Evolutionary conservation across 2,113 vertebrate species (phyloP), one percentile per base, ranked within the genome.

Genomic region (Poeciliopsis prolifica): DNA sequence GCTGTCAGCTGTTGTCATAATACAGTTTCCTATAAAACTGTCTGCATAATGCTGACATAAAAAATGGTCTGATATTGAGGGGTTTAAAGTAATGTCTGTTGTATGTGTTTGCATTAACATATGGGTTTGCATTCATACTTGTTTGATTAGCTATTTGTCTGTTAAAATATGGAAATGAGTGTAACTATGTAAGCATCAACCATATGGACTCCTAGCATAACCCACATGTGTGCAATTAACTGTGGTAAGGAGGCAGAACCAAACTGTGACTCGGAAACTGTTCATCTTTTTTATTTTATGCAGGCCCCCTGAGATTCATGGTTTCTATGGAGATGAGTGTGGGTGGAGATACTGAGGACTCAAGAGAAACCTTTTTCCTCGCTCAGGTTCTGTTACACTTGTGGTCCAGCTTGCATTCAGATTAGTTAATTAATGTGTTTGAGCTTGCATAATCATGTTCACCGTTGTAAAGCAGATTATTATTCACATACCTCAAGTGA

Each of bases 311-410:
- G 69, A 81, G 75, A 75, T 64, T 31, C n/a, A 37, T 74, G 40
- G 87, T 90, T 90, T 80, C 87, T 75, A 90, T 92, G 88, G 89
- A 77, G 75, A 92, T 80, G 31, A 64, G 33, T 10, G 82, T 90
- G 79, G 89, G 90, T 75, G 80, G 70, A 68, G 65, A 79, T 70
- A 54, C 65, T 58, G n/a, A 71, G 73, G 73, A 82, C 75, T 75
- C 78, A 51, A 73, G 72, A 75, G 77, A 82, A 65, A 88, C 61
- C 44, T 42, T 80, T 28, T 70, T 75, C 69, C 88, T 71, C 54
- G 30, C 77, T 83, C 67, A 44, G 58, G 74, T 74, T 90, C 40
- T 77, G 70, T 62, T 72, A 24, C 51, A 60, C 30, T 10, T 44
- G 54, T 26, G 29, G 68, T 33, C 35, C 63, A 40, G 26, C 29